Percentiles rank a stretch among this genome's conserved stretches.
These are phyloP conservation scores for Pristionchus maxplancki DNA, from an alignment of 2,888 invertebrate species.

Conservation along the genomic window DNA sequence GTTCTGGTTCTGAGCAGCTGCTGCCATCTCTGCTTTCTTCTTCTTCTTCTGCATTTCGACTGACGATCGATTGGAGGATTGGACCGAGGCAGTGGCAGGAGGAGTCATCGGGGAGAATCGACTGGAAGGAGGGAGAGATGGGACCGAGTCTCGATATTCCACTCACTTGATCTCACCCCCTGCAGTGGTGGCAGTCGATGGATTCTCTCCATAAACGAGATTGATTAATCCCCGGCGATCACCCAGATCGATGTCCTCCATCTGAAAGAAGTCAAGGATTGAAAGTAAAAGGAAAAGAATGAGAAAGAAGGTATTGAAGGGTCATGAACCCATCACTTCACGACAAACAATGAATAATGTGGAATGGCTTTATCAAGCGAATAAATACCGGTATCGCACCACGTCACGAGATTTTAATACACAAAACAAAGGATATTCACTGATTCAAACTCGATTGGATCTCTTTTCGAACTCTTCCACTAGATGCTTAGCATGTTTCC, in stretches of 20 bases:
- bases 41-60: conserved; percentile 39
- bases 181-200: not conserved
- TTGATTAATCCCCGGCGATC: conserved; percentile 65
- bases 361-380: conserved; percentile 37
- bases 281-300: not conserved
- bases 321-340: not conserved
- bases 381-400: conserved; percentile 48
- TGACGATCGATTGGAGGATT: conserved; percentile 15
- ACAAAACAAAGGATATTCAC: not conserved
- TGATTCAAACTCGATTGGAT: conserved; percentile 36
- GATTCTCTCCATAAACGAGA: conserved; percentile 61
- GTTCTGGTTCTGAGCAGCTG: not conserved
- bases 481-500: conserved; percentile 36
- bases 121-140: not conserved
- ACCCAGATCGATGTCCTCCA: conserved; percentile 69
- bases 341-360: not conserved
- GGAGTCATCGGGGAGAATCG: conserved; percentile 41
- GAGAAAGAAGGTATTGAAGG: not conserved
- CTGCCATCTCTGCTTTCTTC: conserved; percentile 9
- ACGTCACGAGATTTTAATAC: not conserved
- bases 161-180: conserved; percentile 20
- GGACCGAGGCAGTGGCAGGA: conserved; percentile 19
- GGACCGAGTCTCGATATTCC: not conserved
- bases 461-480: conserved; percentile 46
- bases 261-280: conserved; percentile 27